Evolutionary conservation across 2,797 vertebrate genomes (phyloP), one percentile per base, ranked within the genome.

Genomic region (Notolabrus celidotus): DNA sequence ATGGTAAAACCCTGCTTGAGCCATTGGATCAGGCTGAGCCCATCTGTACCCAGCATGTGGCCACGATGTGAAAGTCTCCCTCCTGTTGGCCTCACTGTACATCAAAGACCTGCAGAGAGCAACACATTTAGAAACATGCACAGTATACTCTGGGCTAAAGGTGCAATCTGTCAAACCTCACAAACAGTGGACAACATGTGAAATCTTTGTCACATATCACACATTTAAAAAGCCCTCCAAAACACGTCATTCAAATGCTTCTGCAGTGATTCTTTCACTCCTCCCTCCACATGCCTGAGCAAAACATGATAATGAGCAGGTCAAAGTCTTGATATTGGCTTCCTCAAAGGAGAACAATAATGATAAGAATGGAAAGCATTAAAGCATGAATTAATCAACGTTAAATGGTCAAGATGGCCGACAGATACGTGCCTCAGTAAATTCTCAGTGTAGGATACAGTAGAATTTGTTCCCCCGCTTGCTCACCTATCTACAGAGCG

Each of bases 1-100:
- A 91, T 99, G 98, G 93, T 99, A 99, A 93, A 99, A 99, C 9
- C 98, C 98, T 43, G 98, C 98, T 90, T 99, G 98, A 87, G 98
- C 97, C 98, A 99, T 99, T 6, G 98, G 97, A 86, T 99, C 97
- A 11, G 97, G 98, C 68, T 99, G 98, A 83, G 98, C 97, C 98
- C 98, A 99, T 83, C 97, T 95, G 93, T 99, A 99, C 39, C 96
- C 97, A 34, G 97, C 95, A 46, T 99, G 98, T 81, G 98, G 98
- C 98, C 98, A 99, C 9, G 97, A 99, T 70, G 96, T 99, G 89
- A 99, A 99, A 0, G 97, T 99, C 91, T 99, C 98, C 82, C 98
- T 94, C 89, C 98, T 95, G 91, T 99, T 99, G 66, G 98, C 98
- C 93, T 99, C 98, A 59, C 98, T 99, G 80, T 99, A 99, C 98